Percentiles rank a stretch among this genome's conserved stretches.
Evolutionary conservation across 2,888 invertebrate genomes (phyloP).

Genomic region (Tachina grossa): DNA sequence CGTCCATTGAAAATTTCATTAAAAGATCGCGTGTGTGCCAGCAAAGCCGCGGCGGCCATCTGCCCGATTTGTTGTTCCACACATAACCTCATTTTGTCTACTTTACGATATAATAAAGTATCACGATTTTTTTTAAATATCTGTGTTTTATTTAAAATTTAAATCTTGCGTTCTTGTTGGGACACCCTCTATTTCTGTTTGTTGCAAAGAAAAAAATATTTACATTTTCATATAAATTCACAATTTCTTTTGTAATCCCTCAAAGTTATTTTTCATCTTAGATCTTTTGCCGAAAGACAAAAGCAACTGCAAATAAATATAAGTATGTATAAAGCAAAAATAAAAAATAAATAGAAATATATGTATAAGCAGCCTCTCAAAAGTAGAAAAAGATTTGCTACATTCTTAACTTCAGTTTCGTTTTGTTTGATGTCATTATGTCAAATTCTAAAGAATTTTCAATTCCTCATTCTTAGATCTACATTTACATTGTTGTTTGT

Average conservation of each 20-base stretch:
- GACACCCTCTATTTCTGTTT: no score
- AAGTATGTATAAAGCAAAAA: background rate
- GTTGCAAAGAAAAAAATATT: constrained; percentile 16
- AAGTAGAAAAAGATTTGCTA: constrained; percentile 50
- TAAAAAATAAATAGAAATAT: background rate
- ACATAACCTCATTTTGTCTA: no score
- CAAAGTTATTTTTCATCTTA: constrained; percentile 33
- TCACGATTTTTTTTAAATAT: no score
- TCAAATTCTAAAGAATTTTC: constrained; percentile 66
- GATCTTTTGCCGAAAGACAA: constrained; percentile 60
- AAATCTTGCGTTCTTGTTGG: no score
- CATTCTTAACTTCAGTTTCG: constrained; percentile 49
- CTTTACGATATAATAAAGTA: no score
- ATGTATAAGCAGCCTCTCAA: constrained; percentile 33
- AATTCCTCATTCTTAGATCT: constrained; percentile 67
- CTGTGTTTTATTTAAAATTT: no score
- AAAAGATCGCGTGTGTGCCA: no score
- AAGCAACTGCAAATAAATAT: constrained; percentile 51
- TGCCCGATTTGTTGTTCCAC: no score
- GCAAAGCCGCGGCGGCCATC: no score
- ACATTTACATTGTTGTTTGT: constrained; percentile 25
- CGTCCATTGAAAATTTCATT: no score
- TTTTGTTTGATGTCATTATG: constrained; percentile 68
- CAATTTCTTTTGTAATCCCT: constrained; percentile 57
- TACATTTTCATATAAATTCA: constrained; percentile 52